A percentile compares a stretch with the other conserved stretches of the same genome.
These are phyloP conservation scores for Allophyes oxyacanthae DNA, from an alignment of 2,888 invertebrate species.

Conservation along the genomic window DNA sequence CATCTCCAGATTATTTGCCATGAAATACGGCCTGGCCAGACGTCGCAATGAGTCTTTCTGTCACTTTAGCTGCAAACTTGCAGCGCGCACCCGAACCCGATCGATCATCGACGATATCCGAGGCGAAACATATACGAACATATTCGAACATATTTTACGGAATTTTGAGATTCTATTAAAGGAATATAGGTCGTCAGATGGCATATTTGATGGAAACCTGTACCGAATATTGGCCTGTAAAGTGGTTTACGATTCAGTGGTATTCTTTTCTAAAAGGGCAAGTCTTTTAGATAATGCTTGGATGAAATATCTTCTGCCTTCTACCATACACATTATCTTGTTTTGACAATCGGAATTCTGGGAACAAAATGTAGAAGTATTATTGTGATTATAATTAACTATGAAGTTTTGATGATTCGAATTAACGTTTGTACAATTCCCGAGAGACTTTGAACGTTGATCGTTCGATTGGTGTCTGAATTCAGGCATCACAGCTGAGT, in stretches of 20 bases:
- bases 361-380: too few species aligned
- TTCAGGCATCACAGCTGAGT: too few species aligned
- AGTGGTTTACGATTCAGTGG: neutral
- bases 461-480: too few species aligned
- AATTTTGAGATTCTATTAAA: slow-evolving; percentile 11
- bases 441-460: too few species aligned
- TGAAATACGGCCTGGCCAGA: slow-evolving; percentile 1
- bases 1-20: neutral
- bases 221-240: neutral
- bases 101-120: slow-evolving; percentile 41
- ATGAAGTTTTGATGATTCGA: too few species aligned
- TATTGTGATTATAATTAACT: too few species aligned
- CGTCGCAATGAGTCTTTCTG: slow-evolving; percentile 31
- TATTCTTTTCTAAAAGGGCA: neutral
- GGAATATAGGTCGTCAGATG: slow-evolving; percentile 17
- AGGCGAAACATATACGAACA: slow-evolving; percentile 6
- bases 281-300: too few species aligned
- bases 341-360: too few species aligned
- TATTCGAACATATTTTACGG: slow-evolving; percentile 6
- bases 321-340: too few species aligned
- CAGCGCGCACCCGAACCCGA: slow-evolving; percentile 14
- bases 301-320: too few species aligned
- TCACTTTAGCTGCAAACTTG: slow-evolving; percentile 18
- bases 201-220: slow-evolving; percentile 22
- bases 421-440: too few species aligned